Evolutionary conservation across 2,797 vertebrate species (phyloP).

Genomic region (Neosalanx taihuensis): DNA sequence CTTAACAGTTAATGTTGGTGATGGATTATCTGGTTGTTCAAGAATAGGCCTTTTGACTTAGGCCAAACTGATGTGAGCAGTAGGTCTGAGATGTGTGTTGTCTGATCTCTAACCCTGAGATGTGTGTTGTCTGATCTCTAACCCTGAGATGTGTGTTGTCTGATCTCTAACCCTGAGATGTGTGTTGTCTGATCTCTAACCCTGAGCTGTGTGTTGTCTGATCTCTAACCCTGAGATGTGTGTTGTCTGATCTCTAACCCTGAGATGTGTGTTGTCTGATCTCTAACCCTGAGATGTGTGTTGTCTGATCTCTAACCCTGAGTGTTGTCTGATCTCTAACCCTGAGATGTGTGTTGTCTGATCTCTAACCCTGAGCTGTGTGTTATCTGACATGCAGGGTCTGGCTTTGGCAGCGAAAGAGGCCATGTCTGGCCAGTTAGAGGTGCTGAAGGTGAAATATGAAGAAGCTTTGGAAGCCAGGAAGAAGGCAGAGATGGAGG

Average conservation of each 20-base stretch:
- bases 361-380: neutral
- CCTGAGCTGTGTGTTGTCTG: neutral
- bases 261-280: neutral
- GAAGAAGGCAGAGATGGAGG: constrained; percentile 70
- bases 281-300: neutral
- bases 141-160: neutral
- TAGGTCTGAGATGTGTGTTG: neutral
- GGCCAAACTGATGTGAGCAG: neutral
- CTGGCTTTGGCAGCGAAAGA: constrained; percentile 66
- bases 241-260: neutral
- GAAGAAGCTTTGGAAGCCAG: constrained; percentile 69
- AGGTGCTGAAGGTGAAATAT: constrained; percentile 69
- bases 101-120: too few relatives aligned
- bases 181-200: neutral
- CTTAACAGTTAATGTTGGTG: too few relatives aligned
- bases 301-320: neutral
- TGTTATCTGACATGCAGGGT: constrained; percentile 57
- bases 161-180: neutral
- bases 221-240: neutral
- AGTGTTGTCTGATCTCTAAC: neutral
- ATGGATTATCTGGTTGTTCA: neutral
- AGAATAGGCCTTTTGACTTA: too few relatives aligned
- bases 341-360: neutral
- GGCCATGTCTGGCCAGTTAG: constrained; percentile 66
- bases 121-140: neutral